Base-by-base conservation (phyloP, 2,888 invertebrate species). In the Rhyacophila evoluta region DNA sequence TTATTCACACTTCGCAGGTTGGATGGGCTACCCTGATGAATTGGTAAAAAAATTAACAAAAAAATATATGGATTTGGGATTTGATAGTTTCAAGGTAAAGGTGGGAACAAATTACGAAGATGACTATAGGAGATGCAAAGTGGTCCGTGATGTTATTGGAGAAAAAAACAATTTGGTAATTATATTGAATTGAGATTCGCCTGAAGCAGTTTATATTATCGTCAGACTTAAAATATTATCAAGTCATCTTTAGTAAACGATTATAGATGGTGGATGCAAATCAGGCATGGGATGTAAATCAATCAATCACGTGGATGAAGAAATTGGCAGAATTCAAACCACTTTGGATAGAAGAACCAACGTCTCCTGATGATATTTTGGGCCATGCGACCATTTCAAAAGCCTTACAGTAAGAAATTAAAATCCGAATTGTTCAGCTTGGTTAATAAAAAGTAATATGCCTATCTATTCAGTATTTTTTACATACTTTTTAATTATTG, bases 301-400 rank as follows among this genome's bases (percentile, higher is more conserved):
- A 96, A 86, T 94, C 97, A 0, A 95, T 97, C 78, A 92, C 93
- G 10, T 97, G 97, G 96, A 95, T 96, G 93, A 93, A 92, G 85
- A 87, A 93, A 74, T 86, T 97, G 78, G 92, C 93, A 0, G 91
- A 93, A 41, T 93, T 93, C 84, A 94, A 94, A 83, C 93, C 94
- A 1, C 86, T 93, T 75, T 98, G 97, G 97, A 97, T 98, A 77
- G 97, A 98, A 86, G 97, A 98, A 85, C 97, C 97, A 0, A 98
- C 97, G 0, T 95, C 95, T 1, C 97, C 97, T 0, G 97, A 98
- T 85, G 98, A 98, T 85, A 89, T 97, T 1, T 86, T 96, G n/a
- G 97, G 97, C 0, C 97, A 97, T 86, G 93, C 93, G 0, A 88
- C 91, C 72, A 96, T 97, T 82, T 91, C 95, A 0, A 91, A 93